Conservation (phyloP, 1,140 invertebrate genomes). For the Tetramorium simillimum region DNA sequence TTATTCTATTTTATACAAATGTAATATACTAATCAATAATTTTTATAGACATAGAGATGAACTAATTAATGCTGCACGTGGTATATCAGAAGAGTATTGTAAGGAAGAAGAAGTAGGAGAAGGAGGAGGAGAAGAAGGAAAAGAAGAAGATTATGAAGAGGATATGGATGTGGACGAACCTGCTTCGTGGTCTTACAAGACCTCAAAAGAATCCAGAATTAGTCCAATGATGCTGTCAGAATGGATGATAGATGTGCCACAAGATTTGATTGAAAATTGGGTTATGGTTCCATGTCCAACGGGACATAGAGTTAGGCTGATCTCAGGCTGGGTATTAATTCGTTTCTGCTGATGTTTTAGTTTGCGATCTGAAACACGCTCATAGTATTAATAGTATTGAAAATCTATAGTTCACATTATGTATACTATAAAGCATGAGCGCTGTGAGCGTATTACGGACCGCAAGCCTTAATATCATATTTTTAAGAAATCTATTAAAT, state of each 20-base stretch:
- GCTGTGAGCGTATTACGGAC: too few species aligned
- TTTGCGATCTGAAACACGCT: too few species aligned
- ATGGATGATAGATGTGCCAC: conserved; percentile 95
- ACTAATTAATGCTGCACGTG: conserved; percentile 76
- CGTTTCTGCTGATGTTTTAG: not conserved
- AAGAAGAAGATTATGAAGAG: conserved; percentile 4
- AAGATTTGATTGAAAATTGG: conserved; percentile 92
- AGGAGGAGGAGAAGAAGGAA: too few species aligned
- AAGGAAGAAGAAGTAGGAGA: too few species aligned
- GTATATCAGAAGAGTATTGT: conserved; percentile 75
- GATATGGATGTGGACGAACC: conserved; percentile 75
- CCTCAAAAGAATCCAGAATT: conserved; percentile 65
- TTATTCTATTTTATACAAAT: conserved; percentile 3
- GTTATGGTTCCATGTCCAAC: conserved; percentile 93
- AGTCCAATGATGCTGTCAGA: conserved; percentile 93
- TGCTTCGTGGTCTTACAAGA: conserved; percentile 27
- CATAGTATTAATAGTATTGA: too few species aligned
- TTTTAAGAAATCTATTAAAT: conserved; percentile 25
- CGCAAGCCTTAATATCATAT: not conserved
- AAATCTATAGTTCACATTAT: too few species aligned
- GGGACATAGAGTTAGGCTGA: conserved; percentile 91
- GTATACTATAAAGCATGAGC: too few species aligned
- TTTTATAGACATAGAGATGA: conserved; percentile 77
- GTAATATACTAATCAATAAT: not conserved
- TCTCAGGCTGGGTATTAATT: conserved; percentile 88